Conservation (phyloP, 2,113 vertebrate species). For the Lepisosteus oculatus region DNA sequence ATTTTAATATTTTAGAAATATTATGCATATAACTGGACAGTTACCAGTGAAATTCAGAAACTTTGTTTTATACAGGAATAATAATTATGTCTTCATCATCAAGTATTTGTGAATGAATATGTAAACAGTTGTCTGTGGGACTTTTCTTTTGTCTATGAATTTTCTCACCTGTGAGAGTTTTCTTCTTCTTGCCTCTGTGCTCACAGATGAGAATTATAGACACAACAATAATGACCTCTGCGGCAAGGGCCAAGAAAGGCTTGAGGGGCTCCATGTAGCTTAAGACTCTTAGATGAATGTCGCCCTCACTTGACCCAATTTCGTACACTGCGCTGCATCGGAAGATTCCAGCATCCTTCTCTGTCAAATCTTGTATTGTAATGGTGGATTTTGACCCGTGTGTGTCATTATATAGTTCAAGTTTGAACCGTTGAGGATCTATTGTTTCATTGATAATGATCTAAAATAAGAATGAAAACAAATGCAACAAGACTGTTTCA, state of each 20-base stretch:
- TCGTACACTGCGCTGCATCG: constrained; percentile 70
- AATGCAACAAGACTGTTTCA: background rate
- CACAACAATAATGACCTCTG: constrained; percentile 74
- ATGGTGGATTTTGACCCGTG: constrained; percentile 47
- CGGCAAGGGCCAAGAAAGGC: constrained; percentile 71
- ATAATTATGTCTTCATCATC: too few species aligned
- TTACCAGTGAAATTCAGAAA: too few species aligned
- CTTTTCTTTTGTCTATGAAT: background rate
- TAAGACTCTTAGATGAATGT: constrained; percentile 66
- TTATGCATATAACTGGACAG: too few species aligned
- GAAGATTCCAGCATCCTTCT: constrained; percentile 66
- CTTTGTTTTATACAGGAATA: too few species aligned
- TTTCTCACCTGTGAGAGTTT: constrained; percentile 38
- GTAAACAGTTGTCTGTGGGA: too few species aligned
- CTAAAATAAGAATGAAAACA: constrained; percentile 25
- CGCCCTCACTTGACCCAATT: constrained; percentile 44
- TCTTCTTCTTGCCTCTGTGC: constrained; percentile 50
- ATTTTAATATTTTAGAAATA: too few species aligned
- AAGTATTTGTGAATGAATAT: too few species aligned
- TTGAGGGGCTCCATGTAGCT: constrained; percentile 77
- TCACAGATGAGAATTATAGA: constrained; percentile 72
- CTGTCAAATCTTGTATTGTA: constrained; percentile 58
- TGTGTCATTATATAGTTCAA: constrained; percentile 9
- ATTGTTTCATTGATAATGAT: constrained; percentile 30
- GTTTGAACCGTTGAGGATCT: constrained; percentile 33